phyloP scores from a whole-genome alignment of 92 coral and sea anemone species.

The Zoanthus sansibaricus region DNA sequence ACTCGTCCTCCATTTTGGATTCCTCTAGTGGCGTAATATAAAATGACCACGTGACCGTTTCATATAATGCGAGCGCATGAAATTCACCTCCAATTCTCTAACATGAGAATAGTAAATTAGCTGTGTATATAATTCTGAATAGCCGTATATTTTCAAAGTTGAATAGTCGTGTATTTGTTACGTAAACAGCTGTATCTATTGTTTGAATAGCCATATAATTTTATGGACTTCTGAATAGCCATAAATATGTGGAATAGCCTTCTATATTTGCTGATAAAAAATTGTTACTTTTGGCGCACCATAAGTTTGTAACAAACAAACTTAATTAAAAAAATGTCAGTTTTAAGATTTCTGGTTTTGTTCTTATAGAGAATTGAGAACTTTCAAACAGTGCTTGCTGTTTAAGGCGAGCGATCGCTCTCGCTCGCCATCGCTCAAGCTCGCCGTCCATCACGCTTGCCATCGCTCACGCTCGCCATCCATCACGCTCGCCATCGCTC shows the following conservation, averaged over 20 bases:
- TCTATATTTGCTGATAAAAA: constrained; percentile 5
- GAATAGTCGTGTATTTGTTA: too few species aligned
- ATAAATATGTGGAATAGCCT: not conserved
- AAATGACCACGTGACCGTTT: not conserved
- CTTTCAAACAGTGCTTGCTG: too few species aligned
- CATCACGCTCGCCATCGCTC: too few species aligned
- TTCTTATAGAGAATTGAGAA: too few species aligned
- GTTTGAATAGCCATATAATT: not conserved
- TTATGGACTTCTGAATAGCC: not conserved
- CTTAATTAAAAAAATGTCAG: too few species aligned
- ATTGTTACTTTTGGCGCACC: too few species aligned
- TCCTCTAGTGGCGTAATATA: not conserved
- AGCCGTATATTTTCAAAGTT: not conserved
- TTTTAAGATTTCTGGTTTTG: too few species aligned
- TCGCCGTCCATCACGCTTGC: too few species aligned
- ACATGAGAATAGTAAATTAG: not conserved
- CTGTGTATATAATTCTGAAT: not conserved
- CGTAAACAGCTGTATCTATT: not conserved
- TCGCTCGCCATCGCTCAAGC: too few species aligned
- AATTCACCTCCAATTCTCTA: not conserved
- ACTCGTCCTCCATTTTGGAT: not conserved
- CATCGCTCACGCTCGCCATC: too few species aligned
- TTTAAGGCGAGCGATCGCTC: too few species aligned
- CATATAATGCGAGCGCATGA: constrained; percentile 1
- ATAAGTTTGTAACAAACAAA: too few species aligned